phyloP scores from a whole-genome alignment of 2,113 vertebrate species.

The Loxodonta africana region DNA sequence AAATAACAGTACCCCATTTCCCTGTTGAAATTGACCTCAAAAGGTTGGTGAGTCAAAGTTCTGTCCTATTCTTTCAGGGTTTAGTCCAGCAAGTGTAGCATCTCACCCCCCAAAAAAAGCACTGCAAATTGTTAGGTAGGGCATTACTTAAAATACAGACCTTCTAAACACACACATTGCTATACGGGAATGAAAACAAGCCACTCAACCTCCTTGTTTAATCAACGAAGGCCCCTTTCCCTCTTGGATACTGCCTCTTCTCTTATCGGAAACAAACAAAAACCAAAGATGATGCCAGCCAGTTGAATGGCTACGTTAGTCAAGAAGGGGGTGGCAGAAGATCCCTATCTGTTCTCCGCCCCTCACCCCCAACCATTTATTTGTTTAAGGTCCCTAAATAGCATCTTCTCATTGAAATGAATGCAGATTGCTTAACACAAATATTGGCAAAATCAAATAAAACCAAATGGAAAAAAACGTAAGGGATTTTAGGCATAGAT shows the following conservation, averaged over 20 bases:
- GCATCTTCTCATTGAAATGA: slow-evolving; percentile 46
- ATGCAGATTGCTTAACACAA: slow-evolving; percentile 61
- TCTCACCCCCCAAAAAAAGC: slow-evolving; percentile 13
- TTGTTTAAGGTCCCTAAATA: slow-evolving; percentile 37
- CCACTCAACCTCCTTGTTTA: neutral
- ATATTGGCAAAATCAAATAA: slow-evolving; percentile 70
- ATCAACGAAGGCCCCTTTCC: neutral
- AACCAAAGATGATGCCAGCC: neutral
- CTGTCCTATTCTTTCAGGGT: neutral
- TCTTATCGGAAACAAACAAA: slow-evolving; percentile 11
- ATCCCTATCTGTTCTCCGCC: slow-evolving; percentile 17
- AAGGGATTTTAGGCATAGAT: slow-evolving; percentile 5
- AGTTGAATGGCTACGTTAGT: slow-evolving; percentile 20
- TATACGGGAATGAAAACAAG: neutral
- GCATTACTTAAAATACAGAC: neutral
- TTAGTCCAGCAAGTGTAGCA: neutral
- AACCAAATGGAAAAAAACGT: neutral
- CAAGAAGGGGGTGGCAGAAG: slow-evolving; percentile 11
- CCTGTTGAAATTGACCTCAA: neutral
- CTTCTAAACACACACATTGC: neutral
- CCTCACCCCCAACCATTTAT: neutral
- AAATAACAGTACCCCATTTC: neutral
- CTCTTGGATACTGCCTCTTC: neutral
- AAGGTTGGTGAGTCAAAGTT: slow-evolving; percentile 21
- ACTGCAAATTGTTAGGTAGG: neutral